These are phyloP conservation scores for Parazoanthus swiftii DNA, from an alignment of 92 coral and sea anemone genomes.

Conservation along the genomic window DNA sequence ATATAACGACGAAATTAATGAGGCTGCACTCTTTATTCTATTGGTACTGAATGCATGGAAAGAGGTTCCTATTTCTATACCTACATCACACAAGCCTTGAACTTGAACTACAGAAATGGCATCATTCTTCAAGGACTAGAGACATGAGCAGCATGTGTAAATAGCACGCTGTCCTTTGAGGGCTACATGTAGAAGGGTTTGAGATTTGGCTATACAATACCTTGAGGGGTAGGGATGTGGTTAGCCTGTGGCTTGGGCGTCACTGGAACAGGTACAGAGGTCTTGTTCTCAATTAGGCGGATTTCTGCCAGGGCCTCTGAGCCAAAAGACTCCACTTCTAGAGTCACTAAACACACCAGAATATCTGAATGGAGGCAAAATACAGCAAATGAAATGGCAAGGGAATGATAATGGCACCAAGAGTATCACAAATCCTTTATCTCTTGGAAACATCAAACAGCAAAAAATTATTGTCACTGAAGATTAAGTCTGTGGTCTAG, in stretches of 20 bases:
- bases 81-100: too few relatives aligned
- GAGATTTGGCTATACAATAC: background rate
- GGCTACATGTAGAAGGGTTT: too few relatives aligned
- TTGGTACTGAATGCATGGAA: too few relatives aligned
- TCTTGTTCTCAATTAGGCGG: slow-evolving; percentile 75
- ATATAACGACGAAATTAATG: background rate
- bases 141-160: too few relatives aligned
- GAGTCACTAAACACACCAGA: slow-evolving; percentile 84
- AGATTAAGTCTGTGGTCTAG: background rate
- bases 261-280: slow-evolving; percentile 55
- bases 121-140: too few relatives aligned
- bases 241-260: slow-evolving; percentile 67
- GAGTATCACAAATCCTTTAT: too few relatives aligned
- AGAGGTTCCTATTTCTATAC: too few relatives aligned
- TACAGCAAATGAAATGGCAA: background rate
- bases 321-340: slow-evolving; percentile 90
- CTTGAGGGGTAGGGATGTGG: slow-evolving; percentile 42
- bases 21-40: background rate
- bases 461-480: background rate
- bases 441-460: background rate
- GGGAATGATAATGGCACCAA: too few relatives aligned
- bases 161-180: too few relatives aligned
- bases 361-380: slow-evolving; percentile 60
- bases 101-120: background rate
- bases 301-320: slow-evolving; percentile 83